Conservation (phyloP, 2,113 vertebrate genomes). For the Polypterus senegalus region DNA sequence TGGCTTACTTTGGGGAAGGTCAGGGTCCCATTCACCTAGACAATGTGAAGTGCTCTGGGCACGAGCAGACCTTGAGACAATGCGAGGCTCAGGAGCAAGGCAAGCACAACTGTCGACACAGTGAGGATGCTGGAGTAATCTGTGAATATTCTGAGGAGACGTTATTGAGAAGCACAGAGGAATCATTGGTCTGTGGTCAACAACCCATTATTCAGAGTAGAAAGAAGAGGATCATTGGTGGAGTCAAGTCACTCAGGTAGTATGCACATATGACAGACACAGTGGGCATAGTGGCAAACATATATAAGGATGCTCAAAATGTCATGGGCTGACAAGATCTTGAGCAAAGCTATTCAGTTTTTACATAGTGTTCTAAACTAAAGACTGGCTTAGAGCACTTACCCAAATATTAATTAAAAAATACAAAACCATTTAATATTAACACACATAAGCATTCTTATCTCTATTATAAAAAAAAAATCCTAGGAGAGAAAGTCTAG, state of each 20-base stretch:
- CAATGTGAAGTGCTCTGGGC: constrained; percentile 69
- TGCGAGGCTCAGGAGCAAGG: constrained; percentile 50
- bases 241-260: constrained; percentile 66
- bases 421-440: no score
- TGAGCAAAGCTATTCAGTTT: no score
- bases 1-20: constrained; percentile 61
- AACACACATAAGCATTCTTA: no score
- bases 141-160: constrained; percentile 52
- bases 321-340: no score
- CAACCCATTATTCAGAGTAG: constrained; percentile 44
- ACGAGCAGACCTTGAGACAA: constrained; percentile 51
- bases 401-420: no score
- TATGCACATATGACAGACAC: not conserved
- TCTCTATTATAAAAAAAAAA: no score
- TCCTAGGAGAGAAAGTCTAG: no score
- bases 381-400: no score
- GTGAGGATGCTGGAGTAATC: constrained; percentile 61
- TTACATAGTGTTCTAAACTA: no score
- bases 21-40: constrained; percentile 66
- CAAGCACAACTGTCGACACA: constrained; percentile 56
- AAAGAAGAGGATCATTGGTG: constrained; percentile 53
- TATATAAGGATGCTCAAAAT: no score
- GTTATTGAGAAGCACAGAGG: constrained; percentile 7
- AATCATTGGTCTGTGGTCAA: constrained; percentile 42
- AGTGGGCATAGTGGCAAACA: not conserved